Conservation (phyloP, 2,113 vertebrate species). For the Oreocharis arfaki region DNA sequence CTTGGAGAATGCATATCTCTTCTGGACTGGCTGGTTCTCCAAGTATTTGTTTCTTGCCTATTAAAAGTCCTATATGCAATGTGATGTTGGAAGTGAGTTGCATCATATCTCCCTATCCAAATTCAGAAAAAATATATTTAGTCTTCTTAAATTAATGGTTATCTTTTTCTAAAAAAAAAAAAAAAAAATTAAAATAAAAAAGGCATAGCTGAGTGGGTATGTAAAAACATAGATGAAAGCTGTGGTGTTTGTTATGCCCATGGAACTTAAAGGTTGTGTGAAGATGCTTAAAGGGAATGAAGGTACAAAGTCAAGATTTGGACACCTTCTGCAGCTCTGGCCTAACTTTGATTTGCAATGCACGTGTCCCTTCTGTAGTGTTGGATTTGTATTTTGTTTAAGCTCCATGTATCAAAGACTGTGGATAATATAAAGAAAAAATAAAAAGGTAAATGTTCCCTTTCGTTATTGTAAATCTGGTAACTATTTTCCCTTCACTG, state of each 20-base stretch:
- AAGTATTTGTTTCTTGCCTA: neutral
- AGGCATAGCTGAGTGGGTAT: neutral
- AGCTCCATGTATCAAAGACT: neutral
- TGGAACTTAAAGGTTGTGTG: neutral
- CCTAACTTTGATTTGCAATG: accelerated
- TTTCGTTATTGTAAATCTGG: neutral
- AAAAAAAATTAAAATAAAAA: neutral
- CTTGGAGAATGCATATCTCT: neutral
- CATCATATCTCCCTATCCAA: neutral
- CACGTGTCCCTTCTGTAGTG: neutral
- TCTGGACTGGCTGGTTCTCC: neutral
- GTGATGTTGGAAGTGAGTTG: neutral
- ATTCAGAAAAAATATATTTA: neutral
- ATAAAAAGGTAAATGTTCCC: neutral
- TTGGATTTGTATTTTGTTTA: neutral
- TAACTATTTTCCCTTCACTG: neutral
- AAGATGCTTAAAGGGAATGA: neutral
- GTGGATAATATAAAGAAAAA: neutral
- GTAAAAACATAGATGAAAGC: neutral
- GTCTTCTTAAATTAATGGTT: neutral
- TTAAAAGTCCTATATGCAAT: neutral
- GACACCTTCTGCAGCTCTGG: neutral
- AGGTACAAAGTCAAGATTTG: neutral
- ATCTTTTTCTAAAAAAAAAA: neutral
- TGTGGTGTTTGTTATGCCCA: neutral